Evolutionary conservation across 2,113 vertebrate genomes (phyloP).

Genomic region (Merops nubicus): DNA sequence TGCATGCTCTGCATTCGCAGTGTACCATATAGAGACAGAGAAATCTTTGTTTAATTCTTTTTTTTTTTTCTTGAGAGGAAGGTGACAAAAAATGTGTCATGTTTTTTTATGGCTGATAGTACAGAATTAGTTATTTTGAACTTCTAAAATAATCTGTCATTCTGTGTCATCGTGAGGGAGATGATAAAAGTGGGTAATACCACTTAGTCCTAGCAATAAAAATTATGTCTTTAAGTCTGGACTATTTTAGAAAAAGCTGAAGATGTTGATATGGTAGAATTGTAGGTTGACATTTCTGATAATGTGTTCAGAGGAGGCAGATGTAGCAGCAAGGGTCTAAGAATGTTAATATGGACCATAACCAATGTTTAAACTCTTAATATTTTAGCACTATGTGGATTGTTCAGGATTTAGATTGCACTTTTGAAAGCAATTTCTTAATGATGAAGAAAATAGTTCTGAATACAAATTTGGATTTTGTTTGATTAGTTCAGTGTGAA

Average conservation of each 20-base stretch:
- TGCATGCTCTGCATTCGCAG: not conserved
- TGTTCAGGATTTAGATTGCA: not conserved
- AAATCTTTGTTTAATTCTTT: not conserved
- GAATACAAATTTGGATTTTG: not conserved
- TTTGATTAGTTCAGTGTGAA: not conserved
- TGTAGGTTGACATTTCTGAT: not conserved
- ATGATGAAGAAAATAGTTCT: not conserved
- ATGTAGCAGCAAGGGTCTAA: not conserved
- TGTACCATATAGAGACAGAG: not conserved
- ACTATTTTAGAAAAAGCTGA: not conserved
- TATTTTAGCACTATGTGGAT: not conserved
- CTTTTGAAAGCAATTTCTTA: not conserved
- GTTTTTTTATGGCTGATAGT: not conserved
- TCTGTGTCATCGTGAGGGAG: not conserved
- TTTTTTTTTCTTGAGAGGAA: not conserved
- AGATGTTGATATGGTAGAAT: not conserved
- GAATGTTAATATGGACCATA: not conserved
- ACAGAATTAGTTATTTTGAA: not conserved
- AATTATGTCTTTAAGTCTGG: not conserved
- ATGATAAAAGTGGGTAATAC: not conserved
- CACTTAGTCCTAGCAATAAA: not conserved
- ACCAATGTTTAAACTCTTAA: not conserved
- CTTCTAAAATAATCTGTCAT: not conserved
- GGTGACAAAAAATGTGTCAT: not conserved
- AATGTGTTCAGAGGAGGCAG: not conserved